Evolutionary conservation across 92 coral and sea anemone species (phyloP).

Genomic region (Desmophyllum pertusum): DNA sequence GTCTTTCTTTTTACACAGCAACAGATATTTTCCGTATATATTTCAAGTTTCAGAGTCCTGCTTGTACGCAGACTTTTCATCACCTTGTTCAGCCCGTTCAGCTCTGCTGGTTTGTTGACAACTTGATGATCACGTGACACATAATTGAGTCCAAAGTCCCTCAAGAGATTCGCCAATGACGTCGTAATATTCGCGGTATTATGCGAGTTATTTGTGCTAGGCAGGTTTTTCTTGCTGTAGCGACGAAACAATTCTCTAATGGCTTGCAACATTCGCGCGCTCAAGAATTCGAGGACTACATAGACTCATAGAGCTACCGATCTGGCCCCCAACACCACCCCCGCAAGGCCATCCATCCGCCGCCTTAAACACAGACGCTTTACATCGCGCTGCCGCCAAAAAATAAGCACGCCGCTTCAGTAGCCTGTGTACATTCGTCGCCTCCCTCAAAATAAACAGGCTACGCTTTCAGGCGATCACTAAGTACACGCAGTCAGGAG

Average conservation of each 20-base stretch:
- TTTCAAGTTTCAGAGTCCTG: too few relatives aligned
- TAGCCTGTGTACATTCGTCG: too few relatives aligned
- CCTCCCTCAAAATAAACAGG: too few relatives aligned
- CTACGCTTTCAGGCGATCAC: too few relatives aligned
- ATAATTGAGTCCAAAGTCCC: slow-evolving; percentile 29
- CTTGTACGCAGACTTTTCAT: not conserved
- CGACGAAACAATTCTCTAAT: not conserved
- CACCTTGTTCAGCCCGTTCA: too few relatives aligned
- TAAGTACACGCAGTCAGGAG: too few relatives aligned
- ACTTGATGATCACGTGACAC: slow-evolving; percentile 35
- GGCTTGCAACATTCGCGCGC: not conserved
- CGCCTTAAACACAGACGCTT: not conserved
- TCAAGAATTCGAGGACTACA: too few relatives aligned
- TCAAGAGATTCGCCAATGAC: not conserved
- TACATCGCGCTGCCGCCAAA: not conserved
- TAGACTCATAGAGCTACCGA: too few relatives aligned
- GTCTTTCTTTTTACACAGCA: not conserved
- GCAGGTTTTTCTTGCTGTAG: not conserved
- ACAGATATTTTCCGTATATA: not conserved
- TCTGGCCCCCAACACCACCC: too few relatives aligned
- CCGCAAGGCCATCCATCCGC: too few relatives aligned
- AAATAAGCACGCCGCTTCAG: too few relatives aligned
- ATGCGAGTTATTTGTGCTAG: not conserved
- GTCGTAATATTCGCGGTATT: not conserved
- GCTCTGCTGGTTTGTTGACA: not conserved